phyloP scores from a whole-genome alignment of 2,113 vertebrate genomes.

The Gorsachius goisagi region DNA sequence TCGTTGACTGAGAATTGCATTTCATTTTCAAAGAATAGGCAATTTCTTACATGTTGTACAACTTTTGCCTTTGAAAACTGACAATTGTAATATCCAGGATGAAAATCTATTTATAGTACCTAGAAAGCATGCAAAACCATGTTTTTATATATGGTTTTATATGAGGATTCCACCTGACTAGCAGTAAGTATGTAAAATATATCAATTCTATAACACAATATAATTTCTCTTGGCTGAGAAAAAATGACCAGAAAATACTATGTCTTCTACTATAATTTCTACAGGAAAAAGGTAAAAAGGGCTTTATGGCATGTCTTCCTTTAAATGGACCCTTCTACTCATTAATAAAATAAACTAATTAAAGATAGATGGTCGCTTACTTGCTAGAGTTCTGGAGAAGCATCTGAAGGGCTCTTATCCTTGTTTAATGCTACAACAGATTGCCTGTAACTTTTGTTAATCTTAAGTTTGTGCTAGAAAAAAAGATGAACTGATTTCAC shows the following conservation, averaged over 20 bases:
- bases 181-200: neutral
- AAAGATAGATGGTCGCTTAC: neutral
- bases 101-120: constrained; percentile 3
- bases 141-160: neutral
- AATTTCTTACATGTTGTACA: neutral
- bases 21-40: neutral
- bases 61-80: constrained; percentile 15
- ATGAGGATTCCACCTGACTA: neutral
- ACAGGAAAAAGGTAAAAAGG: neutral
- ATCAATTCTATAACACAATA: neutral
- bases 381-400: neutral
- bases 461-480: neutral
- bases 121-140: neutral
- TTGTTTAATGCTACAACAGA: neutral
- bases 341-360: neutral
- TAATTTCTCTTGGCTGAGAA: neutral
- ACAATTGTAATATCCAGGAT: neutral
- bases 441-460: neutral
- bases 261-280: neutral
- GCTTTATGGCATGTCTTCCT: neutral
- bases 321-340: neutral
- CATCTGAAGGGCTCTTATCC: neutral
- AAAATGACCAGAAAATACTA: neutral
- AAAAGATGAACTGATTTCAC: neutral
- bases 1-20: neutral